A percentile compares a stretch with the other conserved stretches of the same genome.
These are phyloP conservation scores for Metallyticus violacea DNA, from an alignment of 2,888 invertebrate genomes.

Conservation along the genomic window DNA sequence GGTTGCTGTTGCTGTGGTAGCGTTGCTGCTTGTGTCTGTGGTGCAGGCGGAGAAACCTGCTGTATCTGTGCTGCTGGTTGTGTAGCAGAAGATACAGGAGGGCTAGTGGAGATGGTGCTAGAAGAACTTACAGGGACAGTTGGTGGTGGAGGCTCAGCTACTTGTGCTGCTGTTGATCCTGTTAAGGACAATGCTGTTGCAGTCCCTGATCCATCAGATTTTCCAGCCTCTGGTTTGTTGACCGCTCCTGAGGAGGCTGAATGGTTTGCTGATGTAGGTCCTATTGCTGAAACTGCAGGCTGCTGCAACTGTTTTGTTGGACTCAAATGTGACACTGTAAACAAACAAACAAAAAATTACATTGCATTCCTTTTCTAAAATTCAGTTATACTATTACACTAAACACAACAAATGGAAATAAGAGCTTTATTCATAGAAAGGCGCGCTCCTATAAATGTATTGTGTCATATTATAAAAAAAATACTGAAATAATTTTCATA, in stretches of 20 bases:
- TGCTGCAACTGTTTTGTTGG: constrained; percentile 35
- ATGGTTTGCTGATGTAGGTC: constrained; percentile 5
- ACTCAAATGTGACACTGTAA: background rate
- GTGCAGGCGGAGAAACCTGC: background rate
- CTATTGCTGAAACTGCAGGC: constrained; percentile 47
- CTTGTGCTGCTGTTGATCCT: background rate
- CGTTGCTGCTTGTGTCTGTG: constrained; percentile 21
- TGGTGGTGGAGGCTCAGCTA: background rate
- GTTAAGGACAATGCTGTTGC: background rate
- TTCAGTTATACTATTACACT: too few relatives aligned
- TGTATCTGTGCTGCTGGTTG: background rate
- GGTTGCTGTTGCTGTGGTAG: constrained; percentile 27
- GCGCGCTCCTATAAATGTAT: too few relatives aligned
- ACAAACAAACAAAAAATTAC: background rate
- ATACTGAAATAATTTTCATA: too few relatives aligned
- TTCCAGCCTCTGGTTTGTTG: background rate
- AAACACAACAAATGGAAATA: too few relatives aligned
- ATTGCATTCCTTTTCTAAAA: too few relatives aligned
- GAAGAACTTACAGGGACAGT: background rate
- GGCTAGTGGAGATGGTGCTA: background rate
- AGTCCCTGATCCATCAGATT: background rate
- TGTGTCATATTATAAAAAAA: too few relatives aligned
- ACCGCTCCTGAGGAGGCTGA: background rate
- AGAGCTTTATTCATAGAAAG: too few relatives aligned
- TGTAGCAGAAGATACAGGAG: background rate